These are phyloP conservation scores for Hyposoter didymator DNA, from an alignment of 2,888 invertebrate species.

Conservation along the genomic window DNA sequence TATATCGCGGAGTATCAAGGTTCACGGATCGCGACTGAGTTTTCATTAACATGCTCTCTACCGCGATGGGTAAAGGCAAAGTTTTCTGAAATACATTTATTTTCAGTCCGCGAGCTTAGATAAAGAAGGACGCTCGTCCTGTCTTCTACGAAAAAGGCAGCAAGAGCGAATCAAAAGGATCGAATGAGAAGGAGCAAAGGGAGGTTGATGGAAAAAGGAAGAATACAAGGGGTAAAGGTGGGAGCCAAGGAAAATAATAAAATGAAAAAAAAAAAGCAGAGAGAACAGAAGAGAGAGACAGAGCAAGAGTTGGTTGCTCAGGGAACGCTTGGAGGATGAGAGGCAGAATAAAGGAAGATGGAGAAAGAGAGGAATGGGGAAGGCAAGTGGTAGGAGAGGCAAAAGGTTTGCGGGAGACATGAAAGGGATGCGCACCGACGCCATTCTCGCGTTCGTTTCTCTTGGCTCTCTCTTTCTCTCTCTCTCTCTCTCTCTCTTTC, in stretches of 20 bases:
- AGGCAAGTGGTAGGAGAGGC: slow-evolving; percentile 59
- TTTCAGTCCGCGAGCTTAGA: not conserved
- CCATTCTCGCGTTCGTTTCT: slow-evolving; percentile 76
- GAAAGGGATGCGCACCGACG: slow-evolving; percentile 77
- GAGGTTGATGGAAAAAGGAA: slow-evolving; percentile 71
- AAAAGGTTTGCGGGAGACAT: slow-evolving; percentile 73
- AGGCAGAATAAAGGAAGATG: slow-evolving; percentile 32
- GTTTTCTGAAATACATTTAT: slow-evolving; percentile 9
- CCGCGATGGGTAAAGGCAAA: slow-evolving; percentile 2
- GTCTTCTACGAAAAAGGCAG: slow-evolving; percentile 26
- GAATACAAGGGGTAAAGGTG: slow-evolving; percentile 44
- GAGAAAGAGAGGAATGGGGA: slow-evolving; percentile 36
- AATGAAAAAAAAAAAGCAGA: slow-evolving; percentile 26
- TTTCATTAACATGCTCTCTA: slow-evolving; percentile 18
- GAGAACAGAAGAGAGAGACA: slow-evolving; percentile 74
- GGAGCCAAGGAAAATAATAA: slow-evolving; percentile 23
- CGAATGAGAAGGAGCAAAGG: slow-evolving; percentile 61
- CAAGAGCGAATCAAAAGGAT: slow-evolving; percentile 20
- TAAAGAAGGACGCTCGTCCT: not conserved
- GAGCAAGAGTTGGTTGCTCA: slow-evolving; percentile 49
- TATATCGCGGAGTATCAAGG: not conserved
- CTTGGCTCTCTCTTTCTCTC: slow-evolving; percentile 43
- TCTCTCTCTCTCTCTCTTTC: slow-evolving; percentile 41
- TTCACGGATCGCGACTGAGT: not conserved
- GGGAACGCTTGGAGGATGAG: slow-evolving; percentile 36